Percentiles rank a stretch among this genome's conserved stretches.
Evolutionary conservation across 1,140 invertebrate species (phyloP).

Genomic region (Vanessa atalanta): DNA sequence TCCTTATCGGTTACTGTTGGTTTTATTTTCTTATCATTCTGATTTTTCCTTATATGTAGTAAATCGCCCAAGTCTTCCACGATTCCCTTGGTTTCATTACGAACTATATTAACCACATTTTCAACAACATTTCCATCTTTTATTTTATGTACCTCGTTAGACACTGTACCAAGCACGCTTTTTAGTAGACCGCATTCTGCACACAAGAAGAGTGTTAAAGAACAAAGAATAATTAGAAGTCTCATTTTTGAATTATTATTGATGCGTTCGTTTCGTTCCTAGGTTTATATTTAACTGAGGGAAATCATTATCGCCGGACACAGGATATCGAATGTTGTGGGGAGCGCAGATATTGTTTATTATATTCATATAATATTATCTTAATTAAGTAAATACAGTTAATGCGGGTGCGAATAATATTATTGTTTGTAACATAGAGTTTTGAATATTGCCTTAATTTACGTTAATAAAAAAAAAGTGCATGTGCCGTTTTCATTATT

Average conservation of each 20-base stretch:
- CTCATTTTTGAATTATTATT: slow-evolving; percentile 11
- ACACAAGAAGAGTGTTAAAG: slow-evolving; percentile 5
- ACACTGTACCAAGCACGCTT: slow-evolving; percentile 15
- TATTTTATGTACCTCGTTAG: slow-evolving; percentile 13
- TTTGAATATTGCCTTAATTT: too few relatives aligned
- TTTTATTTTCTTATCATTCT: background rate
- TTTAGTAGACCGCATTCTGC: slow-evolving; percentile 17
- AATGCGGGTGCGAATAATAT: too few relatives aligned
- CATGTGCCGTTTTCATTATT: too few relatives aligned
- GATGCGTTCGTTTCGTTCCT: slow-evolving; percentile 9
- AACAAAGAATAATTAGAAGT: slow-evolving; percentile 3
- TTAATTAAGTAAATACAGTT: background rate
- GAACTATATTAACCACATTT: slow-evolving; percentile 3
- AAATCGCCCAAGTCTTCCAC: slow-evolving; percentile 11
- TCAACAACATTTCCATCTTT: slow-evolving; percentile 12
- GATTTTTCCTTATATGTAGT: slow-evolving; percentile 5
- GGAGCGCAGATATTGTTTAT: slow-evolving; percentile 5
- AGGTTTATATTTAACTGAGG: slow-evolving; percentile 4
- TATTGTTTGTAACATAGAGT: too few relatives aligned
- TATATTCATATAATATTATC: background rate
- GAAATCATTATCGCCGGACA: slow-evolving; percentile 15
- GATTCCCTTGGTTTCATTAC: slow-evolving; percentile 10
- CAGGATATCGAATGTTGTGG: slow-evolving; percentile 17
- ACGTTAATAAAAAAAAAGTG: too few relatives aligned
- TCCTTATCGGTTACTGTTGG: background rate